A percentile compares a stretch with the other conserved stretches of the same genome.
phyloP scores from a whole-genome alignment of 2,113 vertebrate species.

The Elaphurus davidianus region DNA sequence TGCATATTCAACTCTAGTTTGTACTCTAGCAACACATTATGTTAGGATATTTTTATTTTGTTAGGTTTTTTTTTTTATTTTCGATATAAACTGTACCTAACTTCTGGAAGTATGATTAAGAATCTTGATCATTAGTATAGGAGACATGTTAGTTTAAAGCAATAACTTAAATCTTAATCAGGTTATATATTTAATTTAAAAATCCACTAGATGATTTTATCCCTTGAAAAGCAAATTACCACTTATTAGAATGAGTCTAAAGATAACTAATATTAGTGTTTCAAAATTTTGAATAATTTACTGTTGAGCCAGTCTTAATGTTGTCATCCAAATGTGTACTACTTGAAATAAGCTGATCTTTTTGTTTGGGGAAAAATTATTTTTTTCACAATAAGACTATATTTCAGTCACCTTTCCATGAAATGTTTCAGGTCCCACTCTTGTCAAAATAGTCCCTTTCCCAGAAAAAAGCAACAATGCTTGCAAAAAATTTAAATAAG shows the following conservation, averaged over 20 bases:
- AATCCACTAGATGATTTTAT: background rate
- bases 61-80: background rate
- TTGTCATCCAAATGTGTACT: background rate
- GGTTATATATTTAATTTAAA: background rate
- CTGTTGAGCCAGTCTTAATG: background rate
- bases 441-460: background rate
- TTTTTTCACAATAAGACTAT: background rate
- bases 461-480: background rate
- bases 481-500: background rate
- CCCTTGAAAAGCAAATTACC: background rate
- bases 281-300: background rate
- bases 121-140: background rate
- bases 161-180: background rate
- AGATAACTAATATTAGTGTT: background rate
- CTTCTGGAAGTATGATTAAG: background rate
- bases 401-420: background rate
- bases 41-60: background rate
- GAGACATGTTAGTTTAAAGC: background rate
- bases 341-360: background rate
- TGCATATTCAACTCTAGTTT: background rate
- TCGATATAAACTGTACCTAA: background rate
- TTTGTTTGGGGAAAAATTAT: background rate
- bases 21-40: background rate
- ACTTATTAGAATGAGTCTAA: background rate
- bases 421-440: background rate